A percentile compares a stretch with the other conserved stretches of the same genome.
Evolutionary conservation across 2,113 vertebrate species (phyloP).

Genomic region (Pygoscelis adeliae): DNA sequence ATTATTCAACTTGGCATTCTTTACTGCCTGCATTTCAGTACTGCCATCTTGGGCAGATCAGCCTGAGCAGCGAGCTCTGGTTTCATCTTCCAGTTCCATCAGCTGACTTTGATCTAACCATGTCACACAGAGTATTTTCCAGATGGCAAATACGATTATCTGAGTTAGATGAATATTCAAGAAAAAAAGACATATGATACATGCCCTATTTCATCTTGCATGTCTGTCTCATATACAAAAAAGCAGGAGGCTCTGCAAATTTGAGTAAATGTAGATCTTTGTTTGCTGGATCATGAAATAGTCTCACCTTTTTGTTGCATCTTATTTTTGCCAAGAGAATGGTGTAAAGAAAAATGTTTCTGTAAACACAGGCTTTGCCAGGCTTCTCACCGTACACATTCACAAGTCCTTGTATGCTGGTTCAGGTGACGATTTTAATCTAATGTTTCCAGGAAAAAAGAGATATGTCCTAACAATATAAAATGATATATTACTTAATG

Average conservation of each 20-base stretch:
- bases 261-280: not conserved
- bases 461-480: not conserved
- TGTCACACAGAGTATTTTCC: not conserved
- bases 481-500: not conserved
- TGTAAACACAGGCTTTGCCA: not conserved
- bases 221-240: not conserved
- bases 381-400: not conserved
- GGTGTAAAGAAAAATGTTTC: not conserved
- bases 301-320: not conserved
- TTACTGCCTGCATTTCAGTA: not conserved
- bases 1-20: not conserved
- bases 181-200: not conserved
- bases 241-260: not conserved
- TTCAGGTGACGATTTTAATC: not conserved
- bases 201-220: not conserved
- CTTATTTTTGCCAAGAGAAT: not conserved
- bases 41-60: not conserved
- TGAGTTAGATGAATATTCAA: conserved; percentile 2
- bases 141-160: not conserved
- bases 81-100: not conserved
- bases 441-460: not conserved
- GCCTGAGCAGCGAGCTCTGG: not conserved
- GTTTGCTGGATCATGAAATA: not conserved
- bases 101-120: not conserved
- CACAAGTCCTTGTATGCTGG: not conserved